Conservation (phyloP, 2,113 vertebrate genomes). For the Aegithalos caudatus region DNA sequence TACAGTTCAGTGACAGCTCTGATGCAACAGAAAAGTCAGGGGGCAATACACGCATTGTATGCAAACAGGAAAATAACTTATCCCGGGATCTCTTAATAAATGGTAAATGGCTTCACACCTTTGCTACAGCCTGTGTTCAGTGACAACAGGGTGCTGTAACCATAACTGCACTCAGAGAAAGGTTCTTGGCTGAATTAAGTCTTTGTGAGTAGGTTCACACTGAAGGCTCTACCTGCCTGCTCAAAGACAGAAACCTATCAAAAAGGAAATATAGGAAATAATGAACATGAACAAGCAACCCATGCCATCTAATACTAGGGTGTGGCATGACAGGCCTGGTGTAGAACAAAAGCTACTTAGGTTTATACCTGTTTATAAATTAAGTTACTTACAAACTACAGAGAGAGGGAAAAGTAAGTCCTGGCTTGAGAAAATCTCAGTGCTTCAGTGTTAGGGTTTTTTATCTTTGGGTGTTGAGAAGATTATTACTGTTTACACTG, state of each 20-base stretch:
- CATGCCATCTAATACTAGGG: not conserved
- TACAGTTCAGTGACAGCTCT: constrained; percentile 2
- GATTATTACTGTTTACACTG: not conserved
- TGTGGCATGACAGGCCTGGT: not conserved
- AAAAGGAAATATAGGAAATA: not conserved
- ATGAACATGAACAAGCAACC: not conserved
- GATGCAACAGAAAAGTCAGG: constrained; percentile 26
- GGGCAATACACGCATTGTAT: constrained; percentile 23
- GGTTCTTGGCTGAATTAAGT: not conserved
- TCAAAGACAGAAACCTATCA: not conserved
- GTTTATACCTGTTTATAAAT: not conserved
- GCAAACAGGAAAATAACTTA: constrained; percentile 26
- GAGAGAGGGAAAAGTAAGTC: not conserved
- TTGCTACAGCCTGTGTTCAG: not conserved
- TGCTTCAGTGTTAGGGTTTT: not conserved
- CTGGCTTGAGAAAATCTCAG: not conserved
- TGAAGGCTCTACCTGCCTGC: not conserved
- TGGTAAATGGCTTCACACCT: not conserved
- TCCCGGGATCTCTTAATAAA: constrained; percentile 1
- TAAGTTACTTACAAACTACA: not conserved
- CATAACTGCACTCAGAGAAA: not conserved
- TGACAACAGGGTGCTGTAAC: not conserved
- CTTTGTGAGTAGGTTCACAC: not conserved
- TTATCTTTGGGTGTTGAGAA: not conserved
- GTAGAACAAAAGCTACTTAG: not conserved